Evolutionary conservation across 2,888 invertebrate species (phyloP), one percentile per base, ranked within the genome.

Genomic region (Drosophila neotestacea): DNA sequence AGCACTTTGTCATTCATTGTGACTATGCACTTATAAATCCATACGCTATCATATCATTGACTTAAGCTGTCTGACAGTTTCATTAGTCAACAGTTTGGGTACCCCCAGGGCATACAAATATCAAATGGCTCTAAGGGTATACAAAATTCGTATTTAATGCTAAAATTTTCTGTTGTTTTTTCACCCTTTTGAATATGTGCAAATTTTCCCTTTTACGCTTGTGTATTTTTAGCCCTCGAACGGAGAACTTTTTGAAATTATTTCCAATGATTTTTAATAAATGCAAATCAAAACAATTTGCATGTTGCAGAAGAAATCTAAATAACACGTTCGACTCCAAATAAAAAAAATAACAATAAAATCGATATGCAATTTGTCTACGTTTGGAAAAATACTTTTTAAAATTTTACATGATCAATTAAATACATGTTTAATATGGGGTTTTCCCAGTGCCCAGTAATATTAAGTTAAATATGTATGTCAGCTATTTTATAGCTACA

Each of bases 231-330:
- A 81, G 74, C 52, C n/a, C 11, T 4, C 10, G 34, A 36, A 22
- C 44, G 50, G 38, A 63, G 39, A 42, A 48, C 39, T 73, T 69
- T 64, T 52, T 10, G 39, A 54, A 71, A 73, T 79, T 69, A 76
- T 80, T 78, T 67, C 55, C 63, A 78, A 73, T 73, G 44, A 78
- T 77, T 81, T 80, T 71, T 69, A 83, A 77, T 79, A 82, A 70
- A 73, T 71, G 76, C 65, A 47, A 67, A 63, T 69, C 51, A 30
- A 46, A 11, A 32, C 27, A 66, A 59, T 65, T 56, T 58, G 62
- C 62, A 65, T 50, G 16, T 42, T 52, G 32, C 48, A 46, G 39
- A 16, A 56, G 58, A 36, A 51, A 48, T 34, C 22, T 13, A 55
- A 73, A 60, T 38, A 52, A 56, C 59, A 39, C 44, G 48, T 42